Percentiles rank a stretch among this genome's conserved stretches.
These are phyloP conservation scores for Siderastrea radians DNA, from an alignment of 92 coral and sea anemone genomes.

Conservation along the genomic window DNA sequence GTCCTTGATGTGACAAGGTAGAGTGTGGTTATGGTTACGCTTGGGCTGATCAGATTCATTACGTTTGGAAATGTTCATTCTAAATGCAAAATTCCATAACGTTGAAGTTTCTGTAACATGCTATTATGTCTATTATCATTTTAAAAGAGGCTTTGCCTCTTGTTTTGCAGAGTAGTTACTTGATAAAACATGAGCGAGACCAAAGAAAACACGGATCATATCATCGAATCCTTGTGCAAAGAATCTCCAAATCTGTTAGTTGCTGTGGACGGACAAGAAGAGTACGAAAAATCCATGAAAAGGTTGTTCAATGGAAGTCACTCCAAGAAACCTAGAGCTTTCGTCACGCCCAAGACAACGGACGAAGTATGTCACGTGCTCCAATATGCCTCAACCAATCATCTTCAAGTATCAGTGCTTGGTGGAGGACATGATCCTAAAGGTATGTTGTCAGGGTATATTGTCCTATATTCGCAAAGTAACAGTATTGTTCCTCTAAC, in stretches of 20 bases:
- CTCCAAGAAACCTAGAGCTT: conserved; percentile 30
- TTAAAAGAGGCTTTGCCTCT: neutral
- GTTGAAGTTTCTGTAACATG: neutral
- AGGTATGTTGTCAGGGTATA: neutral
- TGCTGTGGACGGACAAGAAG: conserved; percentile 24
- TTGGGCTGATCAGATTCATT: no score
- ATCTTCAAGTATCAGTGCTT: conserved; percentile 29
- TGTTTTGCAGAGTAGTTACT: neutral
- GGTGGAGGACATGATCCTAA: conserved; percentile 56
- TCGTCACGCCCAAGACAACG: conserved; percentile 14
- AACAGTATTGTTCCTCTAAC: no score
- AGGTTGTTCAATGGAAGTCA: conserved; percentile 10
- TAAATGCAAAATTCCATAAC: no score
- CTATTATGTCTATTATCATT: no score
- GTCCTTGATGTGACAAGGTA: no score
- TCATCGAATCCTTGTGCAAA: neutral
- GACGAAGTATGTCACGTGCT: conserved; percentile 43
- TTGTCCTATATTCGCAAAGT: no score
- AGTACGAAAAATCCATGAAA: conserved; percentile 1
- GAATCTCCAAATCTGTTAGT: neutral
- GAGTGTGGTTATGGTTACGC: no score
- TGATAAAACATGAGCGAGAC: neutral
- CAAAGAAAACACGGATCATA: neutral
- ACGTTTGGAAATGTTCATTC: no score
- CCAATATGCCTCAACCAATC: conserved; percentile 27